These are phyloP conservation scores for Volucella inanis DNA, from an alignment of 2,888 invertebrate genomes.

Conservation along the genomic window DNA sequence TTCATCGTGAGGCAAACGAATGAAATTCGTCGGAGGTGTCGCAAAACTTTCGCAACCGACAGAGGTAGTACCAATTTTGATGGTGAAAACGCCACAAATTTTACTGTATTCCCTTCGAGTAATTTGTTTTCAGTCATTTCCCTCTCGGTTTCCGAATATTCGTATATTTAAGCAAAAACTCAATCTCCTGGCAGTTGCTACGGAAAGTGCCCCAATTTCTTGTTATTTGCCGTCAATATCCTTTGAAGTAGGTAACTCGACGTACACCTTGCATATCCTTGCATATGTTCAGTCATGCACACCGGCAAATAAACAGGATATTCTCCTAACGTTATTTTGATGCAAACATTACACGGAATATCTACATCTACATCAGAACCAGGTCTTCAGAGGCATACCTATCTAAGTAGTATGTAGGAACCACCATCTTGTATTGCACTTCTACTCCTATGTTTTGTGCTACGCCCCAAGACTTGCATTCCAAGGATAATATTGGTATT, in stretches of 20 bases:
- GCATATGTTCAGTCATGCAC: constrained; percentile 32
- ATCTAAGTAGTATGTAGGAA: not conserved
- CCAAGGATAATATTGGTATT: constrained; percentile 25
- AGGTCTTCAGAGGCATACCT: not conserved
- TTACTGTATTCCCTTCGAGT: too few species aligned
- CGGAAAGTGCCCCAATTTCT: constrained; percentile 34
- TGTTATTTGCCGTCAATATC: constrained; percentile 37
- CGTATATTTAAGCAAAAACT: not conserved
- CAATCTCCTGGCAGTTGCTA: constrained; percentile 25
- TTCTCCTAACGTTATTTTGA: constrained; percentile 32
- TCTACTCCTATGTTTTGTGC: not conserved
- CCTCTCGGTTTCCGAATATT: not conserved
- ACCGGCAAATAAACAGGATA: constrained; percentile 55
- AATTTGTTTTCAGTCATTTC: not conserved
- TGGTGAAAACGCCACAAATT: too few species aligned
- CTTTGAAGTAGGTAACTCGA: not conserved
- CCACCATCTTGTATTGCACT: not conserved
- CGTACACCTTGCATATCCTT: not conserved
- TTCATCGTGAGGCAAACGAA: too few species aligned
- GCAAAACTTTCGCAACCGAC: too few species aligned
- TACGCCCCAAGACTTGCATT: not conserved
- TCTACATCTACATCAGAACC: constrained; percentile 6
- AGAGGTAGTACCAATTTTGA: too few species aligned
- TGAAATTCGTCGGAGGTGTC: too few species aligned
- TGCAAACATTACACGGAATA: constrained; percentile 12